phyloP scores from a whole-genome alignment of 2,888 invertebrate species.

The Eulithis prunata region DNA sequence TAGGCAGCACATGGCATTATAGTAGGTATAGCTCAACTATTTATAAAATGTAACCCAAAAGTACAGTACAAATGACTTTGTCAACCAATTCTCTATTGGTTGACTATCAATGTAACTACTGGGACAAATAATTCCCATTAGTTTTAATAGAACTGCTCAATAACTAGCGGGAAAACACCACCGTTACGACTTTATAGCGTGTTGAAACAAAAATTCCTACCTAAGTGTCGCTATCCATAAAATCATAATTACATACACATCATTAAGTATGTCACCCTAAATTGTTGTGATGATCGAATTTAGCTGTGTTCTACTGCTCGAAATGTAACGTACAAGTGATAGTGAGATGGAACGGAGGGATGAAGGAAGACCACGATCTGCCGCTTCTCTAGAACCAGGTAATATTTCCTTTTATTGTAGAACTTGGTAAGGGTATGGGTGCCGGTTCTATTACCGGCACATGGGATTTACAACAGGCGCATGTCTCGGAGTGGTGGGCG shows the following conservation, averaged over 20 bases:
- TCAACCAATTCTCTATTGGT: background rate
- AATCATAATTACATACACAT: conserved; percentile 12
- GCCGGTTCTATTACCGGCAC: too few relatives aligned
- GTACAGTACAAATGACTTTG: background rate
- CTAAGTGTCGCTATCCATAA: conserved; percentile 15
- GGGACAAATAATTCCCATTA: too few relatives aligned
- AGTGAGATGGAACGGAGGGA: conserved; percentile 77
- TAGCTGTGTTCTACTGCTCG: conserved; percentile 35
- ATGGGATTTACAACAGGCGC: too few relatives aligned
- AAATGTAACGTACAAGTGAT: conserved; percentile 61
- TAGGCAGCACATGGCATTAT: too few relatives aligned
- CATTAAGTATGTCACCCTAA: conserved; percentile 8
- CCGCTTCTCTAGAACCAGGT: conserved; percentile 72
- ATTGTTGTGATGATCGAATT: conserved; percentile 14
- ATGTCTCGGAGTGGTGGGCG: too few relatives aligned
- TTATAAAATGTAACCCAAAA: too few relatives aligned
- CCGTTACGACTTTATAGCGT: conserved; percentile 19
- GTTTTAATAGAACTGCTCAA: too few relatives aligned
- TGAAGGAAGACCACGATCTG: conserved; percentile 66
- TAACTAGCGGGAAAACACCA: too few relatives aligned
- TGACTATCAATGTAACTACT: background rate
- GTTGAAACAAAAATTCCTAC: conserved; percentile 19
- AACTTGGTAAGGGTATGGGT: too few relatives aligned
- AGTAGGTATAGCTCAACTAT: too few relatives aligned
- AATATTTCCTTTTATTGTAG: conserved; percentile 5